A percentile compares a stretch with the other conserved stretches of the same genome.
Evolutionary conservation across 2,888 invertebrate species (phyloP).

Genomic region (Notodonta ziczac): DNA sequence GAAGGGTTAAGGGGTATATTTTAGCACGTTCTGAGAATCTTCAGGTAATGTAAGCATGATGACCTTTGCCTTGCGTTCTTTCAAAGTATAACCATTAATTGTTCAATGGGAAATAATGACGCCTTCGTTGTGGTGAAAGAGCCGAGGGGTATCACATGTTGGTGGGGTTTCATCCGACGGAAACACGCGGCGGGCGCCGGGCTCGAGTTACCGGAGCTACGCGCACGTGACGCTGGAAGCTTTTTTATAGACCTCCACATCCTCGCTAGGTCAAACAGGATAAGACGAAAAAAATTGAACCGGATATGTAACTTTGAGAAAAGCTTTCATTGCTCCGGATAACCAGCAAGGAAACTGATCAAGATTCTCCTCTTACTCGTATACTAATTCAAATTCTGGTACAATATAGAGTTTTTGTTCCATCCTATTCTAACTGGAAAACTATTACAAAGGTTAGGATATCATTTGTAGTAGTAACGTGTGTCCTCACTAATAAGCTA

Average conservation of each 20-base stretch:
- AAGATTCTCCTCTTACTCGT: background rate
- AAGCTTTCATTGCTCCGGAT: constrained; percentile 32
- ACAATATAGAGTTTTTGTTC: too few species aligned
- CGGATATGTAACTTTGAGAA: constrained; percentile 39
- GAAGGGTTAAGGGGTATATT: constrained; percentile 4
- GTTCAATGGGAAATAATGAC: constrained; percentile 18
- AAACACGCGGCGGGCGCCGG: constrained; percentile 58
- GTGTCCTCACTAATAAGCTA: too few species aligned
- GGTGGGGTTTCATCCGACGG: constrained; percentile 71
- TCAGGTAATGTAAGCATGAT: constrained; percentile 13
- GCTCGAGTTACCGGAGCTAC: constrained; percentile 59
- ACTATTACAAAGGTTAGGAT: too few species aligned
- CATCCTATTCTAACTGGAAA: too few species aligned
- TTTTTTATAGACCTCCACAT: constrained; percentile 62
- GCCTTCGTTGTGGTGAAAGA: constrained; percentile 33
- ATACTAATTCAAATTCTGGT: too few species aligned
- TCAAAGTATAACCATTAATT: constrained; percentile 16
- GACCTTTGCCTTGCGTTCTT: constrained; percentile 17
- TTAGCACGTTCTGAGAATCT: constrained; percentile 4
- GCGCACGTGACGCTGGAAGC: constrained; percentile 67
- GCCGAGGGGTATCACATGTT: constrained; percentile 42
- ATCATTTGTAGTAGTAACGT: too few species aligned
- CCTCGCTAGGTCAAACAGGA: constrained; percentile 43
- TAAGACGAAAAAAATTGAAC: constrained; percentile 45
- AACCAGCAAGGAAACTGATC: constrained; percentile 4